Evolutionary conservation across 2,113 vertebrate species (phyloP), one percentile per base, ranked within the genome.

Genomic region (Aphyosemion australe): DNA sequence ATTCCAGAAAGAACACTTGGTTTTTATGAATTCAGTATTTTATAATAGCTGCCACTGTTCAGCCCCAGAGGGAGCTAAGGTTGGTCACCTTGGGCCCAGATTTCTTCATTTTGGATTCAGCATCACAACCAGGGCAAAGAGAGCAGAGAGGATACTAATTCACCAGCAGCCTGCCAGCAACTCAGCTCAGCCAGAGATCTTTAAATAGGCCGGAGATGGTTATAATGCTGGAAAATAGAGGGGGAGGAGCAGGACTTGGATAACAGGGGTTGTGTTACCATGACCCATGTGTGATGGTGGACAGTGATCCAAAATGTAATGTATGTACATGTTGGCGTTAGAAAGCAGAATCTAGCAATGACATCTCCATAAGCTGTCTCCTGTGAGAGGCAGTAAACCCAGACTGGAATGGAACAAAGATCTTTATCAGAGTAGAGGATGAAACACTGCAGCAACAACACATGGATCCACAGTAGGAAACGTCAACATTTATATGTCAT

Each of bases 351-450:
- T 80, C 79, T 71, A 80, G 72, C 21, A 59, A 6, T 86, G 58
- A 41, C n/a, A 61, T 72, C 26, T 66, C 49, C 65, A 64, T 73
- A 72, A 81, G 75, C 47, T 64, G 58, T 72, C 46, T 47, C 65
- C 65, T 74, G 68, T 75, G 48, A 65, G 70, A 32, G 66, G 58
- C 64, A 18, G 45, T 47, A 61, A 62, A 65, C 32, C 21, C 52
- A 56, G 64, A 61, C 41, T 61, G 73, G 13, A 73, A 67, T 49
- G 32, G 46, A 78, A 67, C 42, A 43, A 52, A 83, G 69, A 89
- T 89, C 54, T 69, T 49, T 76, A 84, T 83, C 83, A 53, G 31
- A 51, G 42, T n/a, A n/a, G n/a, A n/a, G n/a, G n/a, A n/a, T n/a
- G n/a, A n/a, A n/a, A 3, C 39, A 6, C 47, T 45, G 65, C n/a